Evolutionary conservation across 2,113 vertebrate species (phyloP), one percentile per base, ranked within the genome.

Genomic region (Phodopus roborovskii): DNA sequence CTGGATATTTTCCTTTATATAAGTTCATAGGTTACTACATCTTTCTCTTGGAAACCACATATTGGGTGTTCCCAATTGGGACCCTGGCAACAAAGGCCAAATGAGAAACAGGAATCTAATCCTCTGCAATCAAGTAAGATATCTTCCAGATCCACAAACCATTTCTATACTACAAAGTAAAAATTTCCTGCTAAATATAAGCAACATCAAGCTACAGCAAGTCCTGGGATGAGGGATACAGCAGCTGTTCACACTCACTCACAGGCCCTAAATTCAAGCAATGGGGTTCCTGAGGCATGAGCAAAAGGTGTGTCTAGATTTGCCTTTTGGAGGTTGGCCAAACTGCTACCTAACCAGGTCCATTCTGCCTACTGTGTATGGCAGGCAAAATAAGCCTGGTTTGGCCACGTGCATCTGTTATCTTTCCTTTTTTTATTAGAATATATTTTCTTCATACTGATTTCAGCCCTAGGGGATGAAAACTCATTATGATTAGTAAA

Each of bases 371-470:
- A 87, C 6, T 12, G 50, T 50, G 3, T 26, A 58, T 1, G 39
- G 68, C 56, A 66, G 30, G 56, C 10, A 71, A 48, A 56, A 58
- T 13, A 33, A 66, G 10, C 13, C 33, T 39, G 24, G 42, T 73
- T 81, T 88, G 53, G 42, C n/a, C 48, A 62, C 39, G 39, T 17
- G 7, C 74, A 81, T 74, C 11, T 79, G 79, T 16, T 9, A 66
- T 53, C 11, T 88, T 48, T 75, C 36, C 45, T 16, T 79, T 88
- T 88, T 91, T 71, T 56, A 36, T 95, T 92, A 90, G 93, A 90
- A 73, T 56, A n/a, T 4, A 82, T 77, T 93, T 94, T 39, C 50
- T 95, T 88, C 68, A 96, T 30, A 26, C 17, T 36, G 64, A 20
- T 0, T 73, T 30, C 79, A 58, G 68, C 26, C 86, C 60, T 90